Percentiles rank a stretch among this genome's conserved stretches.
These are phyloP conservation scores for Aythya fuligula DNA, from an alignment of 2,797 vertebrate species.

Conservation along the genomic window DNA sequence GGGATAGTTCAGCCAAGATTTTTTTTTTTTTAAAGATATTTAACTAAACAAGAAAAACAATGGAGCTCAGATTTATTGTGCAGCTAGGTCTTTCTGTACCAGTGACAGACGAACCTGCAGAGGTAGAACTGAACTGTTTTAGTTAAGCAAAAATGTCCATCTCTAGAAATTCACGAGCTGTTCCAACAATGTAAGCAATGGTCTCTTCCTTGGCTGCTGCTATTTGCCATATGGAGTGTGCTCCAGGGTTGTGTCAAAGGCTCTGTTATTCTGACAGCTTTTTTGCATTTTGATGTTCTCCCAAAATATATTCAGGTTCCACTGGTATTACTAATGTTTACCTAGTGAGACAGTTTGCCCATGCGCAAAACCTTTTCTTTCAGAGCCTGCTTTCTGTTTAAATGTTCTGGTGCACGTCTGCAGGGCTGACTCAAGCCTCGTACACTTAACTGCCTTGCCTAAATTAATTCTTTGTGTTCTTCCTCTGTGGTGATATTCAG, in stretches of 20 bases:
- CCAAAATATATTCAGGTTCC: conserved; percentile 38
- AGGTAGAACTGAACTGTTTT: conserved; percentile 16
- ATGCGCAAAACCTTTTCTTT: background rate
- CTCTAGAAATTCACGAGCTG: conserved; percentile 1
- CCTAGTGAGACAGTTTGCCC: background rate
- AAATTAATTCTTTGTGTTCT: background rate
- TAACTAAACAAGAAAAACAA: conserved; percentile 64
- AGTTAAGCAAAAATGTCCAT: conserved; percentile 6
- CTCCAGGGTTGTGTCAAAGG: conserved; percentile 38
- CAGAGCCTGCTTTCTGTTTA: background rate
- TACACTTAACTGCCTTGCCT: background rate
- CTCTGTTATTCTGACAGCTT: conserved; percentile 20
- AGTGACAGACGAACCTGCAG: conserved; percentile 26
- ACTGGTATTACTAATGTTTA: conserved; percentile 17
- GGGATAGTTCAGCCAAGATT: conserved; percentile 68
- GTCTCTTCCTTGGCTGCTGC: conserved; percentile 19
- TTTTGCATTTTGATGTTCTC: conserved; percentile 47
- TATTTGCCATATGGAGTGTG: background rate
- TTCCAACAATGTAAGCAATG: conserved; percentile 12
- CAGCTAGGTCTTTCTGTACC: conserved; percentile 51
- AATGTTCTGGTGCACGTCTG: background rate
- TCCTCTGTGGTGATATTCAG: background rate
- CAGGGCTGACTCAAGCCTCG: background rate
- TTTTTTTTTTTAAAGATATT: conserved; percentile 54
- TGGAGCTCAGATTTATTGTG: conserved; percentile 20